A percentile compares a stretch with the other conserved stretches of the same genome.
phyloP scores from a whole-genome alignment of 2,797 vertebrate species.

The Peromyscus aztecus region DNA sequence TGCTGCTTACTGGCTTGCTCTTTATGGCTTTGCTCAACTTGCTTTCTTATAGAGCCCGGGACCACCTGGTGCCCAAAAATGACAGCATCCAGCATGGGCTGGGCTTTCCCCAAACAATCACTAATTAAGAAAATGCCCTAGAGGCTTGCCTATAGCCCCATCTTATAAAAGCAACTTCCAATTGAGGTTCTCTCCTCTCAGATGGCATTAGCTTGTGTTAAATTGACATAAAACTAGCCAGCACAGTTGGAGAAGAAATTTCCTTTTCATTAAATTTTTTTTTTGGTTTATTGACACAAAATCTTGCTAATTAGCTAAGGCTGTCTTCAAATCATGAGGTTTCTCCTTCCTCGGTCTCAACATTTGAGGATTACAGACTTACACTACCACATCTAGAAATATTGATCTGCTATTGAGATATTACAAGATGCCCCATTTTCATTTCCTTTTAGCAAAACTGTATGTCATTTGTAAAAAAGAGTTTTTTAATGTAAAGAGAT shows the following conservation, averaged over 20 bases:
- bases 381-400: background rate
- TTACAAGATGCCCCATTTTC: background rate
- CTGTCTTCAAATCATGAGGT: background rate
- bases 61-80: background rate
- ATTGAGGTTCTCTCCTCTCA: background rate
- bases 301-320: background rate
- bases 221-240: background rate
- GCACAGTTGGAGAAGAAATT: background rate
- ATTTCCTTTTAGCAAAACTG: constrained; percentile 16
- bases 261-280: background rate
- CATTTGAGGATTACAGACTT: background rate
- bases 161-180: background rate
- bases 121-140: background rate
- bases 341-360: background rate
- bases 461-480: background rate
- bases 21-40: background rate
- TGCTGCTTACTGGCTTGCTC: background rate
- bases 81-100: background rate
- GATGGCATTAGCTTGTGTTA: background rate
- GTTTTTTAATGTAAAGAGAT: background rate
- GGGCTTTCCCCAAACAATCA: background rate
- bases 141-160: background rate
- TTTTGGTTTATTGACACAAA: background rate
- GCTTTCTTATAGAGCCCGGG: background rate
- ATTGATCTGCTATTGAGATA: background rate